Base-by-base conservation (phyloP, 2,888 invertebrate genomes). In the Synergus japonicus region DNA sequence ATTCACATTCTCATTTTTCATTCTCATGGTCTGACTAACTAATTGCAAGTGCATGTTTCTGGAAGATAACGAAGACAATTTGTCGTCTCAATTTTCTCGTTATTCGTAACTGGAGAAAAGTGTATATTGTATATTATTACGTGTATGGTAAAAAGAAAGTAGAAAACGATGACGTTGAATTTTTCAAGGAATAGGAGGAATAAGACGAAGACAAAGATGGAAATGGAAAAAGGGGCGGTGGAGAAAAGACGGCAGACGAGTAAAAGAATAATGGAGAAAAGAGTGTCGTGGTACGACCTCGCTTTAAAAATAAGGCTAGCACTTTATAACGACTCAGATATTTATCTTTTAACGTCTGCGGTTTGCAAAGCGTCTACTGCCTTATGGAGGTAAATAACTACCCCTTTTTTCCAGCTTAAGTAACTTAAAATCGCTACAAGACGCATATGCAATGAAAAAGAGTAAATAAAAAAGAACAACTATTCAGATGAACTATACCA, bases 241-340 rank as follows among this genome's bases (percentile, higher is more conserved):
- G 2, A 18, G 9, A n/a, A 13, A 22, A 46, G 15, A 18, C 63
- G 22, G 4, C 44, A 49, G 69, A 54, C 29, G 12, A 13, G 43
- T 64, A 66, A 64, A 22, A 69, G 54, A 73, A 49, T 73, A 73
- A 73, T 73, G 69, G 49, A 73, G 37, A 73, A 73, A 73, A 37
- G 49, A 73, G 69, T 73, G 69, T 73, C 69, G 37, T 37, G 69
- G 69, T 73, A 54, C 69, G 69, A 73, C 69, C 69, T 73, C 49
- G 37, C 69, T 73, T 73, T 67, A 54, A 37, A 73, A 73, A 73
- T 73, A 73, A 73, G 49, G 22, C 69, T 54, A 29, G 69, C 69
- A 73, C 69, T 73, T 54, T 73, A 73, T 73, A 73, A 73, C 69
- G 46, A 69, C 69, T 73, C 15, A 54, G 49, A 73, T 73, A 73